phyloP scores from a whole-genome alignment of 2,113 vertebrate genomes.

The Oreochromis niloticus region DNA sequence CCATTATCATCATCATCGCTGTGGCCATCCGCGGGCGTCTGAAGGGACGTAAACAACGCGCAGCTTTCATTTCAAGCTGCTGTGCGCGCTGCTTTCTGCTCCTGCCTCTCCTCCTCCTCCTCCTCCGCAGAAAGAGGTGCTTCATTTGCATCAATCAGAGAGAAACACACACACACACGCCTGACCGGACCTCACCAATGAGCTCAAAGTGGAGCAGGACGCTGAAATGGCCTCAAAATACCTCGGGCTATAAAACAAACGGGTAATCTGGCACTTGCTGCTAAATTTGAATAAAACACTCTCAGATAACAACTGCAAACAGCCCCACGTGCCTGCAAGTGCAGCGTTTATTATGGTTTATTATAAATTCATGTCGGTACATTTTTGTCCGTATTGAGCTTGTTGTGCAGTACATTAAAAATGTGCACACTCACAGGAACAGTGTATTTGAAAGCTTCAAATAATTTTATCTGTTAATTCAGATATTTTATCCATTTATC shows the following conservation, averaged over 20 bases:
- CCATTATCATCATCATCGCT: neutral
- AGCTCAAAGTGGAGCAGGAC: neutral
- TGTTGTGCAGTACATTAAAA: neutral
- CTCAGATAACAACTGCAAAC: neutral
- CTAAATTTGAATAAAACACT: neutral
- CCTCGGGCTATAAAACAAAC: neutral
- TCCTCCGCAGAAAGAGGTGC: neutral
- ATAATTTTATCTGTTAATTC: neutral
- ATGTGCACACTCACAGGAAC: neutral
- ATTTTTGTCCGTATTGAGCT: neutral
- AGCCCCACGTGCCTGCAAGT: neutral
- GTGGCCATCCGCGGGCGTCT: neutral
- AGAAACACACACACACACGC: neutral
- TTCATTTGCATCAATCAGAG: conserved; percentile 6
- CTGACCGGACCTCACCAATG: neutral
- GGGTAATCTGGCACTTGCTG: neutral
- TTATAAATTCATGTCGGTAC: rapidly evolving
- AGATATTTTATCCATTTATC: neutral
- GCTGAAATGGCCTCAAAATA: neutral
- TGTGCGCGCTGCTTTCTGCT: neutral
- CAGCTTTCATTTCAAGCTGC: neutral
- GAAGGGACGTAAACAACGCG: conserved; percentile 11
- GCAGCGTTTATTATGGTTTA: neutral
- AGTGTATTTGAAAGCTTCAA: neutral
- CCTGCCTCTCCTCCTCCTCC: neutral